Base-by-base conservation (phyloP, 2,888 invertebrate genomes). In the Drosophila leonis region DNA sequence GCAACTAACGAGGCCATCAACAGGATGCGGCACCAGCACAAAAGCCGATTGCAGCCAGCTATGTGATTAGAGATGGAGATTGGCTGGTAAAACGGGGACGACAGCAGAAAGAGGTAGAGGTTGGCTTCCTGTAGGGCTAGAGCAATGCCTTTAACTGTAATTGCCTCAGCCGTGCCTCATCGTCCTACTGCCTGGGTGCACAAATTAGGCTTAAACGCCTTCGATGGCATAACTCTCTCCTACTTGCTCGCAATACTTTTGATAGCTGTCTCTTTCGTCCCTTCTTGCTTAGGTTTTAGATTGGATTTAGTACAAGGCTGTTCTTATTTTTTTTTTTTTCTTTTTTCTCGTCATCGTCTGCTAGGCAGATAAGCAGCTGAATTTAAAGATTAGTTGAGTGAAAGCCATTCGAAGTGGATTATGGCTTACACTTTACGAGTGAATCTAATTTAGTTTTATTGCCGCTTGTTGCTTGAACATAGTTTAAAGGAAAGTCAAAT, bases 1-100 rank as follows among this genome's bases (percentile, higher is more conserved):
- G 57, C 73, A 88, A 69, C 87, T 88, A 88, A 87, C 90, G 87
- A 85, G 86, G 88, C 86, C 86, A 88, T 88, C 88, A 85, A 77
- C 88, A 76, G 85, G 85, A 85, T 87, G 80, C 84, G 78, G 67
- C 69, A 77, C 74, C 68, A 70, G 80, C 77, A 83, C 75, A 81
- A 89, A 85, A 85, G 90, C 88, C 80, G 80, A 84, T 89, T 89
- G 88, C 87, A 88, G 83, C 72, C 80, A 67, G 86, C 83, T 69
- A 60, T 78, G 83, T 86, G 83, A 84, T 84, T 84, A 84, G 87
- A 80, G 77, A 61, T 70, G 59, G 51, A 62, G 52, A 62, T 20
- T 42, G 52, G 15, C 4, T 8, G 35, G 15, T 24, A 56, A 62
- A 62, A 65, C 60, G 51, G 8, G 29, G 52, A 31, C 44, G 48